These are phyloP conservation scores for Operophtera brumata DNA, from an alignment of 2,888 invertebrate genomes.

Conservation along the genomic window DNA sequence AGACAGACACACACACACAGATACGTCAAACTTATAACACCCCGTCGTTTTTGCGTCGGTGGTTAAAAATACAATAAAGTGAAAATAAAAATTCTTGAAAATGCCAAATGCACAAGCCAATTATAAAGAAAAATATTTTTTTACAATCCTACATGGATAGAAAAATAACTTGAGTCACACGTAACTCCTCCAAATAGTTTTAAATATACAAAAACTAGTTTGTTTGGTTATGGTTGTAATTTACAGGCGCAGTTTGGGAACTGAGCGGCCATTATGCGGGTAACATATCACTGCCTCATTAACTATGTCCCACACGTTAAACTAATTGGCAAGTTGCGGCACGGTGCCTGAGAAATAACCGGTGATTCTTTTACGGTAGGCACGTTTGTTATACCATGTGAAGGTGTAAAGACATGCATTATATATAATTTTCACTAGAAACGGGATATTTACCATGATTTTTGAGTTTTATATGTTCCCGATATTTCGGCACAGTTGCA, in stretches of 20 bases:
- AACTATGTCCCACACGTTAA: constrained; percentile 57
- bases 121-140: too few species aligned
- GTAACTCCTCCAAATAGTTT: constrained; percentile 30
- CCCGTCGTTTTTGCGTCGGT: too few species aligned
- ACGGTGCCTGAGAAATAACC: constrained; percentile 36
- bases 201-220: constrained; percentile 33
- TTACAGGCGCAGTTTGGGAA: constrained; percentile 32
- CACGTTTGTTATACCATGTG: constrained; percentile 2
- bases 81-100: too few species aligned
- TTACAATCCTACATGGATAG: too few species aligned
- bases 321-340: constrained; percentile 54
- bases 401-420: background rate
- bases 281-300: constrained; percentile 59
- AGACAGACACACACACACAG: too few species aligned
- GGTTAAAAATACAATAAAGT: too few species aligned
- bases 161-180: background rate
- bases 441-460: too few species aligned
- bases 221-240: constrained; percentile 38
- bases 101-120: too few species aligned
- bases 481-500: too few species aligned
- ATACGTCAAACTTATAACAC: too few species aligned
- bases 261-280: constrained; percentile 39
- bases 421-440: too few species aligned
- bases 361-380: constrained; percentile 24
- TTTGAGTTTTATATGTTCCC: too few species aligned